Percentiles rank a stretch among this genome's conserved stretches.
These are phyloP conservation scores for Genyomyrus donnyi DNA, from an alignment of 2,113 vertebrate genomes.

Conservation along the genomic window DNA sequence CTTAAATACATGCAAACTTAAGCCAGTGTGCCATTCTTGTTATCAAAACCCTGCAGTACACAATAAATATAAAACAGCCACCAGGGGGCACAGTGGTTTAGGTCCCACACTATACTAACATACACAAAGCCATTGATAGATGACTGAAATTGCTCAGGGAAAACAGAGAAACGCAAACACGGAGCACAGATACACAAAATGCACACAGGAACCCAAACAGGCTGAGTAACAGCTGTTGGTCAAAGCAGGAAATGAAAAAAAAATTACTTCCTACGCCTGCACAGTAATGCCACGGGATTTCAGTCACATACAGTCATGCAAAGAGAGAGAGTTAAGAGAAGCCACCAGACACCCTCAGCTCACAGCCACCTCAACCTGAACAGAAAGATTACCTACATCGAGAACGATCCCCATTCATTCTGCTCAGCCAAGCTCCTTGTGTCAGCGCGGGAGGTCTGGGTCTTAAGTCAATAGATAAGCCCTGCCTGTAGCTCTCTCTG, in stretches of 20 bases:
- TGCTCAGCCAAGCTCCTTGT: neutral
- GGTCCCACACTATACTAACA: neutral
- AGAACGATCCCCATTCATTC: constrained; percentile 18
- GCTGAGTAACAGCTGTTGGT: neutral
- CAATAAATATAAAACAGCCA: neutral
- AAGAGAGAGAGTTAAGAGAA: neutral
- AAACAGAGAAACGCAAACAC: neutral
- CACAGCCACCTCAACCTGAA: neutral
- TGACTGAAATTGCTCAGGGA: neutral
- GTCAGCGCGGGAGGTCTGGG: neutral
- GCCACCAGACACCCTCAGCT: neutral
- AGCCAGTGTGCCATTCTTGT: neutral
- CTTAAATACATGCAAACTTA: neutral
- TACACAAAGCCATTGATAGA: neutral
- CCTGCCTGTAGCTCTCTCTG: neutral
- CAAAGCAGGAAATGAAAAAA: constrained; percentile 7
- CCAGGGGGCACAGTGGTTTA: neutral
- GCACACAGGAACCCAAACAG: neutral
- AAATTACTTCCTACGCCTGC: neutral
- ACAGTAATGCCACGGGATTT: neutral
- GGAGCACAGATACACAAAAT: neutral
- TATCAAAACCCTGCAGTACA: neutral
- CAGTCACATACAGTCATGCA: neutral
- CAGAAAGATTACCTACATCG: constrained; percentile 3
- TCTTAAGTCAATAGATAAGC: neutral